phyloP scores from a whole-genome alignment of 2,113 vertebrate species.

The Psilopogon haemacephalus region DNA sequence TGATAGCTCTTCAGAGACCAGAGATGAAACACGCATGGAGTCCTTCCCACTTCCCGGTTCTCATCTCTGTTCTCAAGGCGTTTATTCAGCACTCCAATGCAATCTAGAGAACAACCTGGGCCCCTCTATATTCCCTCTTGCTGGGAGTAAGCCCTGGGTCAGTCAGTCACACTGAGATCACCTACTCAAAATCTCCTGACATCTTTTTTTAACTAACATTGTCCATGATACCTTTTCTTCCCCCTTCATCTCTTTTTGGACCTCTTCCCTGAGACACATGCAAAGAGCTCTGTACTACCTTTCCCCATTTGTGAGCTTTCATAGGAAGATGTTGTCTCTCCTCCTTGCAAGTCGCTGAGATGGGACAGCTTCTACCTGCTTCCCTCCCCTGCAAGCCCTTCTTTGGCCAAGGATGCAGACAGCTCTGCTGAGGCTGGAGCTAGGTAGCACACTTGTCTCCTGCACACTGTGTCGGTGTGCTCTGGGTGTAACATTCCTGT shows the following conservation, averaged over 20 bases:
- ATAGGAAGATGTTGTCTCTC: not conserved
- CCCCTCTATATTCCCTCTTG: fast-evolving
- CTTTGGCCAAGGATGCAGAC: fast-evolving
- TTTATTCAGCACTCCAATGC: not conserved
- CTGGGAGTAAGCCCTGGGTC: not conserved
- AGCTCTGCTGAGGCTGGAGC: not conserved
- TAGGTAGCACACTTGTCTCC: not conserved
- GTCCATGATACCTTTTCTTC: not conserved
- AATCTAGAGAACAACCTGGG: not conserved
- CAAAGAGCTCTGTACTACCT: fast-evolving
- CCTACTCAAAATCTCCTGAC: not conserved
- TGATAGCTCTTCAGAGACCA: not conserved
- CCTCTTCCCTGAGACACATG: not conserved
- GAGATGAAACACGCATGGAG: no score
- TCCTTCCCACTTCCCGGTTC: not conserved
- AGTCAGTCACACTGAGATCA: not conserved
- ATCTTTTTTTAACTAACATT: not conserved
- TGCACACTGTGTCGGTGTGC: not conserved
- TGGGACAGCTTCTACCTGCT: not conserved
- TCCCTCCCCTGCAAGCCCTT: not conserved
- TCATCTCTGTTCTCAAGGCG: fast-evolving
- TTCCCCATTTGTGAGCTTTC: not conserved
- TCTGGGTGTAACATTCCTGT: not conserved
- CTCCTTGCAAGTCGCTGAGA: not conserved
- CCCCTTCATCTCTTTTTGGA: not conserved